phyloP scores from a whole-genome alignment of 2,888 invertebrate species.

The Spisula solida region DNA sequence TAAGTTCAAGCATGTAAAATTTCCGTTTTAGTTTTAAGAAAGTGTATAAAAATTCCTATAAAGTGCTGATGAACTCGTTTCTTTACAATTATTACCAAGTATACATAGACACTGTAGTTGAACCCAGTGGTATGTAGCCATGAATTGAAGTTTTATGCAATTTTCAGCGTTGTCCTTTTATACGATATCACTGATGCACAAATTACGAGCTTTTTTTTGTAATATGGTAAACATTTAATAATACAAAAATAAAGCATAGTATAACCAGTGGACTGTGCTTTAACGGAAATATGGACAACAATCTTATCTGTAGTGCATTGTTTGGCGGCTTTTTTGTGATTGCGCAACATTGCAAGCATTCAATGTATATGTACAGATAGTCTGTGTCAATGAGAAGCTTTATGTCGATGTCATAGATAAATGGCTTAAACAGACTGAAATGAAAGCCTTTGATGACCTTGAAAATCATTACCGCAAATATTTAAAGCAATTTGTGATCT shows the following conservation, averaged over 20 bases:
- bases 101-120: no score
- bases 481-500: constrained; percentile 20
- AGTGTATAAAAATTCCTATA: no score
- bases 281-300: not conserved
- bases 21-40: no score
- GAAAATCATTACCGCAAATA: constrained; percentile 11
- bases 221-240: not conserved
- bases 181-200: not conserved
- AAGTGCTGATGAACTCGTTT: no score
- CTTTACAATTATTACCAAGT: no score
- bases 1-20: no score
- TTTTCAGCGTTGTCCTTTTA: no score
- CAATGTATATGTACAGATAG: not conserved
- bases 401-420: constrained; percentile 4
- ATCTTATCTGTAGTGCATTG: constrained; percentile 17
- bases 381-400: constrained; percentile 15
- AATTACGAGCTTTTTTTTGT: not conserved
- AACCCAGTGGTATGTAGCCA: no score
- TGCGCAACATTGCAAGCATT: constrained; percentile 20
- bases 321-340: not conserved
- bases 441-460: constrained; percentile 6
- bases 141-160: no score
- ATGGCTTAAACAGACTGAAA: not conserved
- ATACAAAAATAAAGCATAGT: not conserved
- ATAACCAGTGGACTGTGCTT: constrained; percentile 1